Evolutionary conservation across 2,888 invertebrate species (phyloP), one percentile per base, ranked within the genome.

Genomic region (Hydropsyche betteni): DNA sequence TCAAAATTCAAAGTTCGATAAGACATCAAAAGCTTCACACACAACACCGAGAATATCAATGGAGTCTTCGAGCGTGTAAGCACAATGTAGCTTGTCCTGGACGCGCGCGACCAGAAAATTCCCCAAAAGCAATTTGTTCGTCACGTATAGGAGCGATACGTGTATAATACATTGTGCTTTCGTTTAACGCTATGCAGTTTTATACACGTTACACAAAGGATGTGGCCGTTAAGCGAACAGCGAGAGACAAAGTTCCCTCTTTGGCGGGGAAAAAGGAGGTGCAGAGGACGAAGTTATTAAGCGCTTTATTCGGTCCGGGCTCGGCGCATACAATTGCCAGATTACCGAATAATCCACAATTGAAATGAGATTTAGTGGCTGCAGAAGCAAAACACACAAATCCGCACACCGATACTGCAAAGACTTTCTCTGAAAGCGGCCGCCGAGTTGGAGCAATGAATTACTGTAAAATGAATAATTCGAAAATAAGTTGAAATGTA

Each of bases 331-430:
- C 71, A 77, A 77, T 79, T 77, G 78, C 76, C 75, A 72, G 78
- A 79, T 79, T 79, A 77, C 75, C 75, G 71, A 64, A 74, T 79
- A 79, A 79, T 79, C 78, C 78, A 74, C 78, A 77, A 79, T 79
- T 77, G 78, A 79, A 79, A 79, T 76, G 78, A 77, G 78, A 79
- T 79, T 79, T 79, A 76, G 68, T 73, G 69, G 58, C 58, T 14
- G 64, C 44, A 2, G 51, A 71, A 72, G 74, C 74, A 44, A 72
- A 74, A 77, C 76, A 75, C 61, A 58, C 51, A 34, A 72, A 53
- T 55, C 14, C 55, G 55, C 72, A 55, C 24, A 72, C 38, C 10
- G 24, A 38, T 34, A 34, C 24, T 53, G 55, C 34, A 74, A 50
- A 51, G 34, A 16, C 51, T 8, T 50, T 38, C 34, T 74, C 7